Conservation (phyloP, 2,113 vertebrate species). For the Phaetusa simplex region DNA sequence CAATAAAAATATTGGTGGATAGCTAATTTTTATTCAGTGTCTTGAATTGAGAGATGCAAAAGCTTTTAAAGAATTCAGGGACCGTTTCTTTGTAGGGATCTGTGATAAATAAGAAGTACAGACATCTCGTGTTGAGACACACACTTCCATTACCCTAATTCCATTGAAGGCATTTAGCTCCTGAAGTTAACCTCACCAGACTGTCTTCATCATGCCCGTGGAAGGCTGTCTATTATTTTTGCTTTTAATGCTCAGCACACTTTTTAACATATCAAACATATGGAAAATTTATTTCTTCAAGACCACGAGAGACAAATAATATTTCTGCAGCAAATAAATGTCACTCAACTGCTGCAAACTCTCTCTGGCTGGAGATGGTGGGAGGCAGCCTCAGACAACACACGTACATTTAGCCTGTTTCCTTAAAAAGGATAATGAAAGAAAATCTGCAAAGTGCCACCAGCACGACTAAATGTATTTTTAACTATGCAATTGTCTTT, state of each 20-base stretch:
- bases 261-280: not conserved
- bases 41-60: not conserved
- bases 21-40: not conserved
- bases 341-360: not conserved
- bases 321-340: not conserved
- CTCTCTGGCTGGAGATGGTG: not conserved
- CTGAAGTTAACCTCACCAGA: not conserved
- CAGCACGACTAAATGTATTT: not conserved
- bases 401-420: not conserved
- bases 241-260: not conserved
- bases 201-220: not conserved
- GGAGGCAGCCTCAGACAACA: not conserved
- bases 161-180: not conserved
- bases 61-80: slow-evolving; percentile 10
- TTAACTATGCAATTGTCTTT: not conserved
- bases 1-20: not conserved
- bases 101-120: not conserved
- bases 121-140: not conserved
- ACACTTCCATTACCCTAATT: not conserved
- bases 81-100: not conserved
- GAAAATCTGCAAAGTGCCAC: not conserved
- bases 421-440: not conserved
- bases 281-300: not conserved
- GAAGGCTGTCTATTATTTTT: not conserved
- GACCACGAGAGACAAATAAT: not conserved